Conservation (phyloP, 2,113 vertebrate genomes). For the Forbesichthys agassizii region DNA sequence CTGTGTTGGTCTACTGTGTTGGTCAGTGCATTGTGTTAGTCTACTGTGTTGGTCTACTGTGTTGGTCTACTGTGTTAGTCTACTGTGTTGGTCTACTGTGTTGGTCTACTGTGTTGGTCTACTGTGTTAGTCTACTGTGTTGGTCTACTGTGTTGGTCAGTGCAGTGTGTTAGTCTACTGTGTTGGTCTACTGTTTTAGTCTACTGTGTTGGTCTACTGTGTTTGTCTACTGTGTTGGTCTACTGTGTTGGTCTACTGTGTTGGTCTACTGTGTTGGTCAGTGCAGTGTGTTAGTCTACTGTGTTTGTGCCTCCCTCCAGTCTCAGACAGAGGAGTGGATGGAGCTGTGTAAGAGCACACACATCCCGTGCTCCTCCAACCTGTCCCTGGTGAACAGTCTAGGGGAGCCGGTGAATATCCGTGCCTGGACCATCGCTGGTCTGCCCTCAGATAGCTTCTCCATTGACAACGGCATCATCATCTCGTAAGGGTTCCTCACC, state of each 20-base stretch:
- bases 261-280: neutral
- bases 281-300: neutral
- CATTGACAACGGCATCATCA: constrained; percentile 88
- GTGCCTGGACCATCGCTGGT: constrained; percentile 87
- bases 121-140: neutral
- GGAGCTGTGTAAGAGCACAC: constrained; percentile 73
- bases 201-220: no score
- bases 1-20: neutral
- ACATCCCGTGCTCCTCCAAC: constrained; percentile 83
- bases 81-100: no score
- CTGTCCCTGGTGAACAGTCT: constrained; percentile 83
- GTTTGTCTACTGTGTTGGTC: neutral
- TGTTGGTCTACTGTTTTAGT: no score
- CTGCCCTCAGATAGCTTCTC: constrained; percentile 90
- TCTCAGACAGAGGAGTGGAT: constrained; percentile 83
- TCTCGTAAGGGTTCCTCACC: constrained; percentile 77
- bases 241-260: no score
- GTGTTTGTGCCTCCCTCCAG: constrained; percentile 58
- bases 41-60: no score
- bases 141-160: neutral
- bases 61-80: neutral
- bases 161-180: neutral
- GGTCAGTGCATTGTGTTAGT: no score
- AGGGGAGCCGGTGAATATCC: constrained; percentile 86
- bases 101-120: neutral